Conservation (phyloP, 2,888 invertebrate species). For the Gandaritis pyraliata region DNA sequence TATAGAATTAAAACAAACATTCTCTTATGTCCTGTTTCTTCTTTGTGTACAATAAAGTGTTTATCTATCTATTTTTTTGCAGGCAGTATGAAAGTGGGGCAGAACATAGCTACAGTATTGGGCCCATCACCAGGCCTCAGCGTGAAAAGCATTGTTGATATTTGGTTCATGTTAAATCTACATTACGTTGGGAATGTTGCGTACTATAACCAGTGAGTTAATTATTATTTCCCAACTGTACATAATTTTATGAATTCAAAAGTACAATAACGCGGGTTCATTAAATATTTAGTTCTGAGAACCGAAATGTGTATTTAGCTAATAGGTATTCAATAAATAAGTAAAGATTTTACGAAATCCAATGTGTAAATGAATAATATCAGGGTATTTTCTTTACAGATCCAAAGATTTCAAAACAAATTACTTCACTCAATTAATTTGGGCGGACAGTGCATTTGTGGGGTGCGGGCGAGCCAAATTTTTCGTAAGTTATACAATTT, state of each 20-base stretch:
- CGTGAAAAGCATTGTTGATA: slow-evolving; percentile 68
- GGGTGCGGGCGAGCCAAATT: slow-evolving; percentile 75
- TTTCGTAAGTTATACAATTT: slow-evolving; percentile 21
- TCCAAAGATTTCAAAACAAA: slow-evolving; percentile 55
- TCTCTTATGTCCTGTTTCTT: no score
- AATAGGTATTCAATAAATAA: no score
- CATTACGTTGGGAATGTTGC: slow-evolving; percentile 63
- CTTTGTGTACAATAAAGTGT: no score
- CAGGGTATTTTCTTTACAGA: slow-evolving; percentile 56
- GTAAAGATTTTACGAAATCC: no score
- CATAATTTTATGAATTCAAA: no score
- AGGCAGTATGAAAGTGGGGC: slow-evolving; percentile 64
- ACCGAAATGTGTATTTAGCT: no score
- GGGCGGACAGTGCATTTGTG: slow-evolving; percentile 70
- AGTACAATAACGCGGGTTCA: no score
- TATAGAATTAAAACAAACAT: no score
- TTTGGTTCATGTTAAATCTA: slow-evolving; percentile 71
- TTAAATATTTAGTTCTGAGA: no score
- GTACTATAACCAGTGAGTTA: slow-evolving; percentile 69
- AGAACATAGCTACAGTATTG: slow-evolving; percentile 65
- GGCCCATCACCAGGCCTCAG: slow-evolving; percentile 60
- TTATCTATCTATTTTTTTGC: no score
- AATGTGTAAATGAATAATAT: no score
- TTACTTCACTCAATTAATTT: slow-evolving; percentile 74
- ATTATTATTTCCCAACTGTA: no score